Base-by-base conservation (phyloP, 1,140 invertebrate genomes). In the Leptinotarsa lineolata region DNA sequence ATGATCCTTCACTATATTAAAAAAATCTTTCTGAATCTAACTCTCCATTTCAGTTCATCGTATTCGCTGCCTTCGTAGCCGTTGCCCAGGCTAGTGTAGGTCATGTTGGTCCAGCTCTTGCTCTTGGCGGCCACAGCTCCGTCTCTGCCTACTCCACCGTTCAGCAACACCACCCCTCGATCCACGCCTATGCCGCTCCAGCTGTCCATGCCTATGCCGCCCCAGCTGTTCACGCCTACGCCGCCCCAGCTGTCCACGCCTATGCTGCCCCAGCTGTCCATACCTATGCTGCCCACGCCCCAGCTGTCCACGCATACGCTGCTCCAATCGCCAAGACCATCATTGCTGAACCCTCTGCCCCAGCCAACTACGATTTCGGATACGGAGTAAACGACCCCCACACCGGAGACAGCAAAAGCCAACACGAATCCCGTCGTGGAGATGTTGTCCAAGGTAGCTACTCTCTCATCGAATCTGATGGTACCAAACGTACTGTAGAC, bases 401-500 rank as follows among this genome's bases (percentile, higher is more conserved):
- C 77, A 89, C 80, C 76, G 88, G 79, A 61, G 78, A 81, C 70
- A 73, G 39, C 66, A 80, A 81, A 59, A 65, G 59, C 6, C 79
- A 80, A 58, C 67, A 79, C 45, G 79, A 80, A 77, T 63, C 73
- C 11, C 74, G 79, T 58, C 70, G 77, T 46, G 80, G 80, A 58
- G 77, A 81, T 58, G 67, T 71, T 46, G 75, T 76, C 18, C 59
- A 70, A 8, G 90, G 90, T 46, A 86, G 86, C 46, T 91, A 91
- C 83, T 89, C 88, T 1, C 81, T 91, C 18, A 85, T 89, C 20
- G 90, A 91, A 74, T 87, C 90, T 88, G 90, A 69, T 86, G 86
- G 58, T 90, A 22, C 85, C 88, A 24, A 89, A 90, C 73, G 88
- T 89, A 3, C 89, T 90, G 90, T 91, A 2, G 88, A 90, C 75